Evolutionary conservation across 2,888 invertebrate species (phyloP).

Genomic region (Icerya purchasi): DNA sequence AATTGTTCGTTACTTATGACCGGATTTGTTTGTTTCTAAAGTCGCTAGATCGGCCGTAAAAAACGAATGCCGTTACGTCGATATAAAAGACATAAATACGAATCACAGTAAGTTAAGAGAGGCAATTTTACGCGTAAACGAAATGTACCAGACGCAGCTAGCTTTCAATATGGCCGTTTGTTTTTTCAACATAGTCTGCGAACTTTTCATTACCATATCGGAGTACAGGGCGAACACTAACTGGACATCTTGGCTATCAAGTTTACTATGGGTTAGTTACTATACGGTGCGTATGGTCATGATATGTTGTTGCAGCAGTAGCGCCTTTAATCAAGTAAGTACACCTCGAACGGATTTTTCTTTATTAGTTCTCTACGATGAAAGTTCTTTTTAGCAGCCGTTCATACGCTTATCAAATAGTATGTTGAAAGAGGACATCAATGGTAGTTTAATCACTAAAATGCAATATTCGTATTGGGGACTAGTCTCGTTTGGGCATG

Average conservation of each 20-base stretch:
- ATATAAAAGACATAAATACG: slow-evolving; percentile 1
- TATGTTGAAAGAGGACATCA: too few species aligned
- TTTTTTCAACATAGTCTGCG: slow-evolving; percentile 15
- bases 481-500: too few species aligned
- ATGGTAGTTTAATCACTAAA: too few species aligned
- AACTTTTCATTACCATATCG: slow-evolving; percentile 13
- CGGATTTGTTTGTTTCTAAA: too few species aligned
- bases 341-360: too few species aligned
- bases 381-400: too few species aligned
- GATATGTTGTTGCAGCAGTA: slow-evolving; percentile 1
- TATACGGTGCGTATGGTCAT: slow-evolving; percentile 8
- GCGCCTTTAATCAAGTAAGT: not conserved
- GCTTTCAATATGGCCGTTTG: slow-evolving; percentile 10
- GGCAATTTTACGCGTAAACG: not conserved
- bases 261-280: slow-evolving; percentile 10
- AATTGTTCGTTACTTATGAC: too few species aligned
- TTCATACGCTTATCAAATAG: too few species aligned
- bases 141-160: slow-evolving; percentile 10
- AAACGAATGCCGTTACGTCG: too few species aligned
- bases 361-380: too few species aligned
- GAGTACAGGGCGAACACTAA: slow-evolving; percentile 10
- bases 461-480: too few species aligned
- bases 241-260: slow-evolving; percentile 4
- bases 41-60: too few species aligned
- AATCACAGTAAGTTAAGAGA: slow-evolving; percentile 1